Percentiles rank a stretch among this genome's conserved stretches.
These are phyloP conservation scores for Macaria notata DNA, from an alignment of 2,888 invertebrate genomes.

Conservation along the genomic window DNA sequence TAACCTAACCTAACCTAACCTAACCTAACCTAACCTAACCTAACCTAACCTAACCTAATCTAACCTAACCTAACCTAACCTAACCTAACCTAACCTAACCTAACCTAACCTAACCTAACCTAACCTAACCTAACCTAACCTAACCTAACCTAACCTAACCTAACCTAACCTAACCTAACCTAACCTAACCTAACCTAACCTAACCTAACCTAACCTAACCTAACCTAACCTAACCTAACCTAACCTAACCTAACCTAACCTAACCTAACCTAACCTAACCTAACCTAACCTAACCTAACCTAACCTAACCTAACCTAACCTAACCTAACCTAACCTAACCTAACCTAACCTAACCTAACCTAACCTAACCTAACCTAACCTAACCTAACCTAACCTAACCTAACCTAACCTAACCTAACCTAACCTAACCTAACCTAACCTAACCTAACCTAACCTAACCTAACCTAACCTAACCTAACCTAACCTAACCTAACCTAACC, in stretches of 20 bases:
- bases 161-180: constrained; percentile 4
- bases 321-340: constrained; percentile 16
- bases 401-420: constrained; percentile 10
- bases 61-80: constrained; percentile 10
- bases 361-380: not conserved
- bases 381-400: constrained; percentile 10
- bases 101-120: constrained; percentile 4
- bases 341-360: not conserved
- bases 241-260: constrained; percentile 14
- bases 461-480: constrained; percentile 10
- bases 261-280: constrained; percentile 6
- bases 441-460: constrained; percentile 13
- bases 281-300: constrained; percentile 15
- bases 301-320: constrained; percentile 16
- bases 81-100: constrained; percentile 10
- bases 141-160: constrained; percentile 4
- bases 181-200: constrained; percentile 4
- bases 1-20: constrained; percentile 10
- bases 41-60: constrained; percentile 9
- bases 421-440: constrained; percentile 12
- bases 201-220: constrained; percentile 5
- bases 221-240: constrained; percentile 14
- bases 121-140: constrained; percentile 4
- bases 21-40: constrained; percentile 10
- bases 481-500: constrained; percentile 10